phyloP scores from a whole-genome alignment of 2,797 vertebrate genomes.

The Coranthus polyacanthus region DNA sequence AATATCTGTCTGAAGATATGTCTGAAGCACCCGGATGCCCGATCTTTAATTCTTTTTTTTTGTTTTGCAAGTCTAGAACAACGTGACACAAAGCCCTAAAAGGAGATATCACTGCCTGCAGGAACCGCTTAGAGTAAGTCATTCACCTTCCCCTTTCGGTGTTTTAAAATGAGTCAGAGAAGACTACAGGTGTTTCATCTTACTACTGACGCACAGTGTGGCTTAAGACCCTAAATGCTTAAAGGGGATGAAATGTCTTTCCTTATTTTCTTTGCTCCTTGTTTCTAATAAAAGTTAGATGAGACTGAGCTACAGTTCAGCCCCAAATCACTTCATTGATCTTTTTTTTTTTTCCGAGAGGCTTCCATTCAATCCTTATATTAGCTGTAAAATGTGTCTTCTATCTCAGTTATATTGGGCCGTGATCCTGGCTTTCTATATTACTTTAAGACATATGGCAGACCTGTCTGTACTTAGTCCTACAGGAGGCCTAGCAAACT shows the following conservation, averaged over 20 bases:
- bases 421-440: slow-evolving; percentile 56
- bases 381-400: slow-evolving; percentile 51
- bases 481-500: background rate
- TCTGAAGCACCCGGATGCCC: too few relatives aligned
- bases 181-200: slow-evolving; percentile 45
- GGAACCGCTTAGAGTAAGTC: background rate
- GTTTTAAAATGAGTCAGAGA: slow-evolving; percentile 9
- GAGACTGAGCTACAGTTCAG: slow-evolving; percentile 31
- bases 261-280: slow-evolving; percentile 36
- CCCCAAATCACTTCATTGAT: slow-evolving; percentile 56
- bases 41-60: too few relatives aligned
- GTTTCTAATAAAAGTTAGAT: slow-evolving; percentile 62
- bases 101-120: background rate
- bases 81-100: too few relatives aligned
- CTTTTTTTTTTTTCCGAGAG: background rate
- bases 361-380: slow-evolving; percentile 39
- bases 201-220: slow-evolving; percentile 26
- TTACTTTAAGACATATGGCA: slow-evolving; percentile 56
- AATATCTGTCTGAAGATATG: too few relatives aligned
- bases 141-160: slow-evolving; percentile 24
- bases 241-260: slow-evolving; percentile 42
- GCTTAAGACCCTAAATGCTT: slow-evolving; percentile 39
- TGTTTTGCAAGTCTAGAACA: too few relatives aligned
- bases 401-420: slow-evolving; percentile 46
- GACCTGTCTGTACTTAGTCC: slow-evolving; percentile 22